Evolutionary conservation across 2,888 invertebrate species (phyloP).

Genomic region (Dryomyza anilis): DNA sequence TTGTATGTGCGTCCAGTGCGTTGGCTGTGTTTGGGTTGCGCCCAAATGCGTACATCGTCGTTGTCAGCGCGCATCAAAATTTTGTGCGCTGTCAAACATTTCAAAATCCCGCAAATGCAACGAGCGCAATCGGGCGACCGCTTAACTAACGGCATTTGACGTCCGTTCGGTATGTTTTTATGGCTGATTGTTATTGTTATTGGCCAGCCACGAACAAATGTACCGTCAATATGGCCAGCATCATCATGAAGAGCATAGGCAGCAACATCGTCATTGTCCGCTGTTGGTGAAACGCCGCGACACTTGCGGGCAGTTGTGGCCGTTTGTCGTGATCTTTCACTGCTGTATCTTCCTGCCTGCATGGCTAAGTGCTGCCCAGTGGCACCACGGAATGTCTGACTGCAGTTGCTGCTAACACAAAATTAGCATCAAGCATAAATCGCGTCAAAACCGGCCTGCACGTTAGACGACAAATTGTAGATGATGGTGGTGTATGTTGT

Average conservation of each 20-base stretch:
- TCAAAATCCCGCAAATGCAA: too few relatives aligned
- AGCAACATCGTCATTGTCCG: background rate
- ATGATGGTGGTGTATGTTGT: background rate
- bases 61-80: background rate
- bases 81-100: background rate
- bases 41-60: background rate
- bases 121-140: too few relatives aligned
- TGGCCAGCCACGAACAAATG: constrained; percentile 17
- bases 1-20: background rate
- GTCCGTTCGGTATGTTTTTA: constrained; percentile 27
- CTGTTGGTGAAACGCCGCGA: background rate
- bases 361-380: background rate
- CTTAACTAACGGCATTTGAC: constrained; percentile 14
- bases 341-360: background rate
- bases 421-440: constrained; percentile 17
- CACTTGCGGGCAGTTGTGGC: background rate
- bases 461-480: constrained; percentile 26
- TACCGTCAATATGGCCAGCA: background rate
- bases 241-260: background rate
- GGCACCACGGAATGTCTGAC: too few relatives aligned
- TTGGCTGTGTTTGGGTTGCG: background rate
- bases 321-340: background rate
- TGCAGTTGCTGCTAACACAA: background rate
- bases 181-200: constrained; percentile 38
- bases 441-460: background rate